Base-by-base conservation (phyloP, 1,140 invertebrate genomes). In the Limonius californicus region DNA sequence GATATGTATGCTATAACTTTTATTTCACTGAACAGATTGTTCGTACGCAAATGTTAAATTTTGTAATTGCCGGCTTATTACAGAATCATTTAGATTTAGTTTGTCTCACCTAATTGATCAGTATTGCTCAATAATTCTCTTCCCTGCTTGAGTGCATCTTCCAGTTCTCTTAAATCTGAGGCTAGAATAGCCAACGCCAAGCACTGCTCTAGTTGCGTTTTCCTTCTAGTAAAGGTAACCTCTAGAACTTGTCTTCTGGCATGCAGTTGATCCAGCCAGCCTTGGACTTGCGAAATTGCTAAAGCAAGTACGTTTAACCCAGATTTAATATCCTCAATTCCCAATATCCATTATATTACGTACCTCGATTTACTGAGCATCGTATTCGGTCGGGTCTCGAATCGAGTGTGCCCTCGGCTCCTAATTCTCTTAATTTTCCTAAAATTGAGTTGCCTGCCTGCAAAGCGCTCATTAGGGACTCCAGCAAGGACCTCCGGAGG, bases 361-460 rank as follows among this genome's bases (percentile, higher is more conserved):
- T 73, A 86, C 85, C 83, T 68, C 81, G 74, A 63, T 87, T 82
- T 15, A 87, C 84, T 68, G 84, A 83, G 8, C 77, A 72, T 70
- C 84, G 84, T 43, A 89, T 86, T 68, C 82, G 82, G 61, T 85
- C 86, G 20, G 89, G 88, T 65, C 89, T 79, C n/a, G 89, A 90
- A 69, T 91, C 89, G 27, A 88, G 75, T 9, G 86, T 86, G 62
- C 86, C 87, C 70, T 86, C 80, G 59, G 82, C 81, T 11, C 82
- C 80, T 59, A 90, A 77, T 74, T 87, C 85, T 63, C 83, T 83
- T 50, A 92, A 75, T 73, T 84, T 81, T 53, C 88, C 86, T 42
- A 94, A 73, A 42, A 94, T 77, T 21, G 81, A 80, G 70, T 92
- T 89, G n/a, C 90, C 90, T 67, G 91, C 85, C 70, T 90, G 87